Conservation (phyloP, 2,888 invertebrate species). For the Lepidonotus clava region DNA sequence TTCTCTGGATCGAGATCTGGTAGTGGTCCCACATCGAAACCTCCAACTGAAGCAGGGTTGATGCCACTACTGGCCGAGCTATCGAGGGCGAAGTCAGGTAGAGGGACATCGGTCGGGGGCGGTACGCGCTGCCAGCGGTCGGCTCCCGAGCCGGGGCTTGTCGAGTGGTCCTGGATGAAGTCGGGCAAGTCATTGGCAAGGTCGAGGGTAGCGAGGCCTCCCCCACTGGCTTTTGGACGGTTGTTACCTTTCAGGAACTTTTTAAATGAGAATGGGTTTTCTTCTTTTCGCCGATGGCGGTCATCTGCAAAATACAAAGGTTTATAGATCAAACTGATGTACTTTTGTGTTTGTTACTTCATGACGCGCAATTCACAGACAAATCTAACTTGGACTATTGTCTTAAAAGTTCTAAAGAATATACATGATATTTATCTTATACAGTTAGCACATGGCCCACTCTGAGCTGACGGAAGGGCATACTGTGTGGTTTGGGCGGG, state of each 20-base stretch:
- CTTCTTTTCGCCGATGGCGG: conserved; percentile 64
- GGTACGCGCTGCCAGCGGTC: background rate
- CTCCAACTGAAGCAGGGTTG: background rate
- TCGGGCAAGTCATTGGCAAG: conserved; percentile 77
- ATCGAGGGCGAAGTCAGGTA: conserved; percentile 73
- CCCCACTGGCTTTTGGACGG: conserved; percentile 36
- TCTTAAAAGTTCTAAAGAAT: too few relatives aligned
- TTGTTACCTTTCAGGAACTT: conserved; percentile 72
- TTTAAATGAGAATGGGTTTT: conserved; percentile 79
- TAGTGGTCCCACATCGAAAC: background rate
- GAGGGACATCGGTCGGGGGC: conserved; percentile 54
- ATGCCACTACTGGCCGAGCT: conserved; percentile 51
- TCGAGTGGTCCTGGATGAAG: conserved; percentile 77
- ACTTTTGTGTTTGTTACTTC: too few relatives aligned
- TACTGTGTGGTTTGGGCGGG: too few relatives aligned
- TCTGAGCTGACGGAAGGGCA: too few relatives aligned
- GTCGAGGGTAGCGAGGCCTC: conserved; percentile 64
- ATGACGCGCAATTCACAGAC: too few relatives aligned
- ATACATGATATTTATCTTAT: too few relatives aligned
- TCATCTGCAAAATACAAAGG: conserved; percentile 17
- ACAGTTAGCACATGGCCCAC: too few relatives aligned
- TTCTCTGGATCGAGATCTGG: conserved; percentile 18
- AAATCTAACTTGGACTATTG: too few relatives aligned
- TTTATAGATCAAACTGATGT: background rate
- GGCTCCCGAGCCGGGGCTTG: background rate